These are phyloP conservation scores for Delphinapterus leucas DNA, from an alignment of 2,113 vertebrate genomes.

Conservation along the genomic window DNA sequence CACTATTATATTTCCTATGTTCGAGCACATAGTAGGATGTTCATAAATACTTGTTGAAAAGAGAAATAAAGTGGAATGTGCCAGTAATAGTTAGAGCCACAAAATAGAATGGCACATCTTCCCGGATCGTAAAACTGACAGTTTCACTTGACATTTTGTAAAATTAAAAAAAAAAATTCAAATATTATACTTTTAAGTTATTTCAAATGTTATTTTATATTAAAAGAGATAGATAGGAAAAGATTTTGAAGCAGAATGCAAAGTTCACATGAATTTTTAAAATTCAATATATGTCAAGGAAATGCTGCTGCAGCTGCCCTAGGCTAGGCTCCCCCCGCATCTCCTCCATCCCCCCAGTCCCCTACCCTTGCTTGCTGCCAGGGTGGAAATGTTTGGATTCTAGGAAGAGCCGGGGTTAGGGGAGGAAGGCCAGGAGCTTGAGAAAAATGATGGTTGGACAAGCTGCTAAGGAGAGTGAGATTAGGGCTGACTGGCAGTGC, in stretches of 20 bases:
- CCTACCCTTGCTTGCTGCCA: neutral
- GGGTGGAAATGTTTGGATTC: neutral
- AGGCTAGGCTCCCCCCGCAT: too few species aligned
- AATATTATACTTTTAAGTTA: neutral
- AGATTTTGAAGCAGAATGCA: slow-evolving; percentile 9
- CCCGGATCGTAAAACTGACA: neutral
- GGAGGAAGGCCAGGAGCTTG: neutral
- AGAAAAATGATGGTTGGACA: neutral
- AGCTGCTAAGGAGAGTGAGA: neutral
- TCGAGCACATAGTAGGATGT: neutral
- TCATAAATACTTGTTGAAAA: neutral
- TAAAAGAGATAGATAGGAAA: neutral
- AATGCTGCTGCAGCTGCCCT: neutral
- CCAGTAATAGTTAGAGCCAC: neutral
- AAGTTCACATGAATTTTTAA: slow-evolving; percentile 19
- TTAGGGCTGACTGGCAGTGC: neutral
- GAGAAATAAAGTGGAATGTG: neutral
- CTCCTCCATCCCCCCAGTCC: neutral
- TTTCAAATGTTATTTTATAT: slow-evolving; percentile 6
- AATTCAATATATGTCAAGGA: neutral
- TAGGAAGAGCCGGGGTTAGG: neutral
- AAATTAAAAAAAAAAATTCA: neutral
- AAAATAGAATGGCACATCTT: neutral
- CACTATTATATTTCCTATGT: neutral
- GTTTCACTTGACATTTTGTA: neutral